Evolutionary conservation across 2,888 invertebrate genomes (phyloP).

Genomic region (Platycnemis pennipes): DNA sequence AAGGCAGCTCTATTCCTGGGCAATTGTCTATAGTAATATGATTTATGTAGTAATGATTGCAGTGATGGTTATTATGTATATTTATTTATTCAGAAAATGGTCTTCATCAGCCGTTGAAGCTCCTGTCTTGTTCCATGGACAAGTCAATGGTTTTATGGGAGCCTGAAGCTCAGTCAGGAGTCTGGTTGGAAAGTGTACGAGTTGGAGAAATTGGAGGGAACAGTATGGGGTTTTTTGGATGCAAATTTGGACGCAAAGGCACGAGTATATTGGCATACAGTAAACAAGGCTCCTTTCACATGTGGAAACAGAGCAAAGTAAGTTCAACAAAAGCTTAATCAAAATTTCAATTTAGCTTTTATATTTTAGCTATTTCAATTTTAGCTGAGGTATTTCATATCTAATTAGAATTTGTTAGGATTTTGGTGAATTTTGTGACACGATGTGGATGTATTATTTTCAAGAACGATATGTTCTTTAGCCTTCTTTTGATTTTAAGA

Average conservation of each 20-base stretch:
- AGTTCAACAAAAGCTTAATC: slow-evolving; percentile 74
- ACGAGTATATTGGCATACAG: slow-evolving; percentile 90
- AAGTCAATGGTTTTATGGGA: slow-evolving; percentile 96
- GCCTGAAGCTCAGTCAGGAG: slow-evolving; percentile 82
- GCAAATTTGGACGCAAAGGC: slow-evolving; percentile 87
- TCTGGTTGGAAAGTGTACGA: slow-evolving; percentile 92
- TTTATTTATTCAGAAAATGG: slow-evolving; percentile 71
- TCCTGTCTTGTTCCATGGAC: slow-evolving; percentile 95
- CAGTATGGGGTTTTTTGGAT: slow-evolving; percentile 95
- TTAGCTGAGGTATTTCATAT: no score
- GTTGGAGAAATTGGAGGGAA: slow-evolving; percentile 97
- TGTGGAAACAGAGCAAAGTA: slow-evolving; percentile 86
- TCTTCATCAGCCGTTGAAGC: slow-evolving; percentile 78
- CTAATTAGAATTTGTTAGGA: no score
- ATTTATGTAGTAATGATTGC: not conserved
- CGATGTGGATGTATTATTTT: no score
- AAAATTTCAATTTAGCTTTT: no score
- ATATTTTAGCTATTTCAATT: no score
- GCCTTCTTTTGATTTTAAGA: no score
- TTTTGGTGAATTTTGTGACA: no score
- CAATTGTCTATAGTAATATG: no score
- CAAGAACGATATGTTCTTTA: no score
- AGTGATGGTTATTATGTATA: not conserved
- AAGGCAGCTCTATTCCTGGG: no score
- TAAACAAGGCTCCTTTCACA: slow-evolving; percentile 95